Percentiles rank a stretch among this genome's conserved stretches.
These are phyloP conservation scores for Chionoecetes opilio DNA, from an alignment of 1,140 invertebrate species.

Conservation along the genomic window DNA sequence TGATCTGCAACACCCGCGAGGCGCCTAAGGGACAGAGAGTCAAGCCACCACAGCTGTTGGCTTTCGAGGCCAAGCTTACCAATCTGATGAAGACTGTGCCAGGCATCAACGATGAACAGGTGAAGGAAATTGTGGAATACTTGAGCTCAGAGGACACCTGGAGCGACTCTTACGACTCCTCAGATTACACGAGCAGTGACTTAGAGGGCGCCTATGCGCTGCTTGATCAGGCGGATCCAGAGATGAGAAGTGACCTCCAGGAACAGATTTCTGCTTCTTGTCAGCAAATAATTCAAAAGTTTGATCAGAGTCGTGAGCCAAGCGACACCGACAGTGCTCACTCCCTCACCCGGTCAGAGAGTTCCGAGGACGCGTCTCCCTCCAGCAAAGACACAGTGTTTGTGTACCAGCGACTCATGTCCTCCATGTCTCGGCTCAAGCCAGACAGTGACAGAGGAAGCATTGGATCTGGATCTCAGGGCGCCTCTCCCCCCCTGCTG, in stretches of 20 bases:
- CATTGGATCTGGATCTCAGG: conserved; percentile 80
- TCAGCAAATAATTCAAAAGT: conserved; percentile 94
- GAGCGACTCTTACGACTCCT: conserved; percentile 96
- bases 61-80: conserved; percentile 94
- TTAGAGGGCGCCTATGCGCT: conserved; percentile 88
- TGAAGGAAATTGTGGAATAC: conserved; percentile 95
- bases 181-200: conserved; percentile 95
- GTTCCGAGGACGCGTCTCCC: conserved; percentile 82
- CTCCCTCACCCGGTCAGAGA: conserved; percentile 83
- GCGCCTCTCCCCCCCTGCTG: conserved; percentile 91
- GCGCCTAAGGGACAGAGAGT: conserved; percentile 76
- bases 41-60: conserved; percentile 92
- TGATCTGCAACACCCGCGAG: conserved; percentile 77
- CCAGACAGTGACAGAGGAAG: conserved; percentile 81
- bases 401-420: conserved; percentile 90
- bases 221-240: conserved; percentile 83
- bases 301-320: conserved; percentile 85
- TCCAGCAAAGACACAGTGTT: conserved; percentile 88
- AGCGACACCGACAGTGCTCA: conserved; percentile 80
- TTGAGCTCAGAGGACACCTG: conserved; percentile 95
- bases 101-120: conserved; percentile 94
- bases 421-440: conserved; percentile 78
- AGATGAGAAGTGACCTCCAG: conserved; percentile 89
- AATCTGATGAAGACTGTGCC: conserved; percentile 96
- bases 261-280: conserved; percentile 94